Base-by-base conservation (phyloP, 2,797 vertebrate species). In the Enteromius paludinosus region DNA sequence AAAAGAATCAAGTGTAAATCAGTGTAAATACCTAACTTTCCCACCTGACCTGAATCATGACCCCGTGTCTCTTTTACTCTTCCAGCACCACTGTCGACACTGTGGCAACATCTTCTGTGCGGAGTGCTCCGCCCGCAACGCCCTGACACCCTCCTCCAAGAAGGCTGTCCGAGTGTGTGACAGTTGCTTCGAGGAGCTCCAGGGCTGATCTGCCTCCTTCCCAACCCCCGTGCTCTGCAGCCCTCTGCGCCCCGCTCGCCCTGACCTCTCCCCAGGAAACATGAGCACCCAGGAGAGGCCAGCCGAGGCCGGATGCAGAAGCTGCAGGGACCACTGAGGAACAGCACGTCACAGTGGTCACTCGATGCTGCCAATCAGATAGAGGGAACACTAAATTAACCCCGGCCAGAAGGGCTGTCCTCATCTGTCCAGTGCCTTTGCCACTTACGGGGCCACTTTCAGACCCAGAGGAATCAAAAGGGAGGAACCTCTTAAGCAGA, bases 71-170 rank as follows among this genome's bases (percentile, higher is more conserved):
- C 89, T 89, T 79, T 90, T 25, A 45, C 87, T 71, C 85, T 89
- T 84, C 38, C 94, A 99, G 98, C 98, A 99, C 88, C 98, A 99
- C 87, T 99, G 98, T 93, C 95, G 98, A 92, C 97, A 99, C 20
- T 99, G 98, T 87, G 98, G 98, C 56, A 99, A 99, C 94, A 99
- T 99, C 90, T 99, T 99, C 91, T 99, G 98, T 84, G 96, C 91
- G 0, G 98, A 99, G 85, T 99, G 98, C 91, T 99, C 98, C 10
- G 88, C 95, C 66, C 97, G 88, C 93, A 97, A 95, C 91, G 97
- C 97, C 93, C 93, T 98, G 92, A 99, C 96, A 65, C 98, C 98
- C 72, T 99, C 97, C 85, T 98, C 97, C 33, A 99, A 99, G 95
- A 99, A 99, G 90, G 95, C 98, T 68, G 98, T 99, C 33, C 95